phyloP scores from a whole-genome alignment of 2,888 invertebrate genomes.

The Ernsta delagoae region DNA sequence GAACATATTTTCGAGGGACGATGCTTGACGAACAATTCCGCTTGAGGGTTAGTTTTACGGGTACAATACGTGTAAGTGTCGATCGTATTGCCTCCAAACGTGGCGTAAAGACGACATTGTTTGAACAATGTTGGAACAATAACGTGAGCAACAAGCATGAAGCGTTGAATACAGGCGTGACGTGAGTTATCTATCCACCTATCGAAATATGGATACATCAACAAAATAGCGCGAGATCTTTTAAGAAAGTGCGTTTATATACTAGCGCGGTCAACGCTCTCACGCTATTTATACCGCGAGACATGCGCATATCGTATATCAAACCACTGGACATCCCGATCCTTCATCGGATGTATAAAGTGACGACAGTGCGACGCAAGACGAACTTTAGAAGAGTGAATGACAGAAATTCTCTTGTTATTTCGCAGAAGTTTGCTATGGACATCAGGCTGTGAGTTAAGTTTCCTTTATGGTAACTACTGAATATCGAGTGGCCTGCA shows the following conservation, averaged over 20 bases:
- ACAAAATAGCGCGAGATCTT: conserved; percentile 6
- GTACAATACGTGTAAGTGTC: background rate
- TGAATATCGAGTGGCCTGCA: too few species aligned
- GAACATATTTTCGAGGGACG: conserved; percentile 48
- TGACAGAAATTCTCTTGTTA: background rate
- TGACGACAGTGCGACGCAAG: background rate
- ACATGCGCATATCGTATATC: conserved; percentile 57
- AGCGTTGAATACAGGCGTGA: background rate
- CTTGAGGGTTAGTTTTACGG: background rate
- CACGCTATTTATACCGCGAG: conserved; percentile 33
- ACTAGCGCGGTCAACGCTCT: conserved; percentile 37
- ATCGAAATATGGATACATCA: background rate
- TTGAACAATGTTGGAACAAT: background rate
- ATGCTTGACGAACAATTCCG: too few species aligned
- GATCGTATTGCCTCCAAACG: background rate
- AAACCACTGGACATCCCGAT: conserved; percentile 58
- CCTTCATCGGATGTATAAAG: conserved; percentile 45
- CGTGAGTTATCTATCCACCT: background rate
- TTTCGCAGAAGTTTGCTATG: too few species aligned
- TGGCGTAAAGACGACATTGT: background rate
- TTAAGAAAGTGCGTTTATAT: conserved; percentile 3
- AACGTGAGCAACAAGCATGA: background rate
- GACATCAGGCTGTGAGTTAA: too few species aligned
- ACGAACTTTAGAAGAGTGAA: background rate
- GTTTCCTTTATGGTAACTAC: too few species aligned